phyloP scores from a whole-genome alignment of 2,797 vertebrate genomes.

The Percopsis omiscomaycus region DNA sequence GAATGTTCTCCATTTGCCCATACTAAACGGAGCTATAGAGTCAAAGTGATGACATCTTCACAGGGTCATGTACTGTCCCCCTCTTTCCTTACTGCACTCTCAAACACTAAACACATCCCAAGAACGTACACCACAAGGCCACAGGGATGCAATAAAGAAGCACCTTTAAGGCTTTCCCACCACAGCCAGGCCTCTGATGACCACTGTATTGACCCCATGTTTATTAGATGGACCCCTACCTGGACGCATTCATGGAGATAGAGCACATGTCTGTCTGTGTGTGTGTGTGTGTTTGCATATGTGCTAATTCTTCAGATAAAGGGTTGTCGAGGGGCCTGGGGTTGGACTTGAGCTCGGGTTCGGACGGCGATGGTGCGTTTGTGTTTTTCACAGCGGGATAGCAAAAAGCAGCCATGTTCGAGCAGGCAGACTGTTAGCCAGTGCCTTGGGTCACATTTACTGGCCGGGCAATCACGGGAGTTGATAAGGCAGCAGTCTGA shows the following conservation, averaged over 20 bases:
- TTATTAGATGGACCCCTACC: conserved; percentile 84
- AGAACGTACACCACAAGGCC: conserved; percentile 64
- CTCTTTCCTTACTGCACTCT: conserved; percentile 39
- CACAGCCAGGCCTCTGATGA: conserved; percentile 75
- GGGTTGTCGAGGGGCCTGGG: conserved; percentile 24
- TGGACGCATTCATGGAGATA: conserved; percentile 79
- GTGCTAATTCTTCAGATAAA: conserved; percentile 37
- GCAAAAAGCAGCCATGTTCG: conserved; percentile 44
- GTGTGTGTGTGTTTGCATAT: conserved; percentile 41
- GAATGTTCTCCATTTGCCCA: not conserved
- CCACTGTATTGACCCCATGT: conserved; percentile 78
- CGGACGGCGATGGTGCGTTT: conserved; percentile 22
- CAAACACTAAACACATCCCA: conserved; percentile 58
- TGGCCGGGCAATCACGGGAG: conserved; percentile 80
- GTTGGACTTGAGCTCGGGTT: conserved; percentile 42
- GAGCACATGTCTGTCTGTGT: conserved; percentile 43
- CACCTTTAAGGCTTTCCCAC: conserved; percentile 71
- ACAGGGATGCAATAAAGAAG: conserved; percentile 74
- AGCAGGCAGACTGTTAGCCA: conserved; percentile 66
- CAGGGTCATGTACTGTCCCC: conserved; percentile 28
- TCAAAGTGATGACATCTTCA: conserved; percentile 9
- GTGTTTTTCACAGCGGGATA: conserved; percentile 45
- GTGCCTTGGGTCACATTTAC: conserved; percentile 82
- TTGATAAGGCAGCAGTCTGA: conserved; percentile 77
- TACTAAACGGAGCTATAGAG: not conserved